Conservation (phyloP, 37 sponge, comb jelly and placozoan genomes). For the Agelas oroides region DNA sequence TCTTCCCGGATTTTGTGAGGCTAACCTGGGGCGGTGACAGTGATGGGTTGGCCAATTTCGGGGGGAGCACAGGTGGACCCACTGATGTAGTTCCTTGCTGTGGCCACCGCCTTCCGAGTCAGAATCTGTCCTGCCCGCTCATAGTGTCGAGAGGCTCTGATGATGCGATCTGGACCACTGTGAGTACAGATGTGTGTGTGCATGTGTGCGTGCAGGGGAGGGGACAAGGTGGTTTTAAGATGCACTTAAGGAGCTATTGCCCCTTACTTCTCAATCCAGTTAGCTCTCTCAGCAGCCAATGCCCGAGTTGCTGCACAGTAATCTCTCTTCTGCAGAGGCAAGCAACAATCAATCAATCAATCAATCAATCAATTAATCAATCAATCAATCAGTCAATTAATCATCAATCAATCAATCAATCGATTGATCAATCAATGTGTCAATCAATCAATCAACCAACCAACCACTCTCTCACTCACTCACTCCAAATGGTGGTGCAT, state of each 20-base stretch:
- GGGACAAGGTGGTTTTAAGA: neutral
- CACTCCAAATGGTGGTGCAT: too few relatives aligned
- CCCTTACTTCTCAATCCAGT: constrained; percentile 71
- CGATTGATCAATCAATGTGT: too few relatives aligned
- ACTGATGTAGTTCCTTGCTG: constrained; percentile 64
- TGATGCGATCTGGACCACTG: constrained; percentile 70
- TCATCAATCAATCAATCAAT: too few relatives aligned
- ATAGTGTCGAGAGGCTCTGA: constrained; percentile 90
- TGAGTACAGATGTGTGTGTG: neutral
- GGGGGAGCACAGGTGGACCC: constrained; percentile 42
- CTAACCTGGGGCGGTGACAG: constrained; percentile 66
- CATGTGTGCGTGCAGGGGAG: neutral
- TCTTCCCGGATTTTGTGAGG: too few relatives aligned
- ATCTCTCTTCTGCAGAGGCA: constrained; percentile 48
- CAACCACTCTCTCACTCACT: too few relatives aligned
- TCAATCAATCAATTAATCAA: too few relatives aligned
- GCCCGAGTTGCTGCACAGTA: constrained; percentile 55
- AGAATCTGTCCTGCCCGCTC: constrained; percentile 88
- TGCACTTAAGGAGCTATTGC: neutral
- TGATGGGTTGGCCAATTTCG: constrained; percentile 50
- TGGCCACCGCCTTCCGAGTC: constrained; percentile 68
- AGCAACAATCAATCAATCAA: too few relatives aligned
- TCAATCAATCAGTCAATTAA: too few relatives aligned
- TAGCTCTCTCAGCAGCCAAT: constrained; percentile 72
- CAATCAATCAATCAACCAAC: too few relatives aligned